Percentiles rank a stretch among this genome's conserved stretches.
These are phyloP conservation scores for Mythimna loreyi DNA, from an alignment of 2,888 invertebrate species.

Conservation along the genomic window DNA sequence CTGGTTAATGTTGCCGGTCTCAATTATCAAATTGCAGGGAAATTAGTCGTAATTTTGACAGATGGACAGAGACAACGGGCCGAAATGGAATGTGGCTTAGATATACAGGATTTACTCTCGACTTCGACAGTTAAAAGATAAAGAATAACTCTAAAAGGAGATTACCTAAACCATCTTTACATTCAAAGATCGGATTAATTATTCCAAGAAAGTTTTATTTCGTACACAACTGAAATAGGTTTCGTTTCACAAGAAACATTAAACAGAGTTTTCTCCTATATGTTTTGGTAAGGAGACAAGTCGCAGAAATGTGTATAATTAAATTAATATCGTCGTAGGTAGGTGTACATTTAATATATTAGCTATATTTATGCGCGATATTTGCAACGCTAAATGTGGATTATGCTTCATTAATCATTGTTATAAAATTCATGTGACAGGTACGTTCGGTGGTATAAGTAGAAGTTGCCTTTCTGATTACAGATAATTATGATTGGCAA, in stretches of 20 bases:
- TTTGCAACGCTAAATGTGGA: slow-evolving; percentile 11
- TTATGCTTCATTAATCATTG: slow-evolving; percentile 45
- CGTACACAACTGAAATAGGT: slow-evolving; percentile 23
- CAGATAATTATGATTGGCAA: slow-evolving; percentile 44
- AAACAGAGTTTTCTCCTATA: slow-evolving; percentile 29
- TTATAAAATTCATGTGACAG: slow-evolving; percentile 45
- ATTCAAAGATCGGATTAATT: slow-evolving; percentile 41
- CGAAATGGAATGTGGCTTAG: no score
- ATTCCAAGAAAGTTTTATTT: slow-evolving; percentile 29
- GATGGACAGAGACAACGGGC: no score
- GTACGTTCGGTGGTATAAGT: slow-evolving; percentile 18
- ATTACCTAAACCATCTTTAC: slow-evolving; percentile 26
- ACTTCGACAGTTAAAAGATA: slow-evolving; percentile 3
- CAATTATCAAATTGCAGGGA: no score
- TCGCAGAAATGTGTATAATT: slow-evolving; percentile 12
- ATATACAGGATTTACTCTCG: no score
- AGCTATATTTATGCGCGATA: background rate
- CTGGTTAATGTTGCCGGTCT: no score
- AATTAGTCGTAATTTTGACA: no score
- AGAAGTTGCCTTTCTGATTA: slow-evolving; percentile 40
- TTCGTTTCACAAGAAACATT: slow-evolving; percentile 34
- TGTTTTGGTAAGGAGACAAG: slow-evolving; percentile 15
- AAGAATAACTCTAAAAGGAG: slow-evolving; percentile 22
- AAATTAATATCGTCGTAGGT: background rate
- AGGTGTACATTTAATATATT: background rate